Conservation (phyloP, 1,140 invertebrate species). For the Maconellicoccus hirsutus region DNA sequence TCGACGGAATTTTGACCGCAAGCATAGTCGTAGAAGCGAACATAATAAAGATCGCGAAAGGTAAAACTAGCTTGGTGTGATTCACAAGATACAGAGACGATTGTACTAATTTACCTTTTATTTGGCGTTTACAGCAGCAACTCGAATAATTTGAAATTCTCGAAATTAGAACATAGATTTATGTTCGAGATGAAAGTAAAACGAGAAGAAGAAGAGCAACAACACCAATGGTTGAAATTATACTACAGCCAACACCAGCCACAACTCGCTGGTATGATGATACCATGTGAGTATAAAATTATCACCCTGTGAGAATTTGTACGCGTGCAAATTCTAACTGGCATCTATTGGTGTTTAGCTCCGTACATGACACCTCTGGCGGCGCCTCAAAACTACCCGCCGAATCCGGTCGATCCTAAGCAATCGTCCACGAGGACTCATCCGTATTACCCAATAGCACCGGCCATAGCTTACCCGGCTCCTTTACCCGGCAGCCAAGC, state of each 20-base stretch:
- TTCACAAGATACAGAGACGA: too few relatives aligned
- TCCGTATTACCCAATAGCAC: neutral
- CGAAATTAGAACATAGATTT: slow-evolving; percentile 58
- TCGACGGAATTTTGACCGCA: neutral
- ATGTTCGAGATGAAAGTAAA: slow-evolving; percentile 57
- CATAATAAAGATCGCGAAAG: neutral
- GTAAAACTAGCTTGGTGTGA: too few relatives aligned
- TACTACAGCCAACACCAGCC: slow-evolving; percentile 7
- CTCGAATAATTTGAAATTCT: slow-evolving; percentile 38
- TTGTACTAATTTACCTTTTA: too few relatives aligned
- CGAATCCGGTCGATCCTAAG: neutral
- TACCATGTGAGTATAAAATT: neutral
- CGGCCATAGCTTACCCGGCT: neutral
- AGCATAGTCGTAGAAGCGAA: neutral
- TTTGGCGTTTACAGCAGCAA: neutral
- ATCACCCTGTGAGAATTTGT: too few relatives aligned
- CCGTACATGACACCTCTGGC: neutral
- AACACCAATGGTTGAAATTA: neutral
- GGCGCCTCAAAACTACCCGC: neutral
- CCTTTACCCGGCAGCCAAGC: neutral
- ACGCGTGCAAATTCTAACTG: too few relatives aligned
- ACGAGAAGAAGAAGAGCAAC: slow-evolving; percentile 14
- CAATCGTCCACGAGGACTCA: neutral
- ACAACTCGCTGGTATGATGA: neutral
- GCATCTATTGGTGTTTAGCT: neutral